Conservation (phyloP, 2,888 invertebrate genomes). For the Acrobasis consociella region DNA sequence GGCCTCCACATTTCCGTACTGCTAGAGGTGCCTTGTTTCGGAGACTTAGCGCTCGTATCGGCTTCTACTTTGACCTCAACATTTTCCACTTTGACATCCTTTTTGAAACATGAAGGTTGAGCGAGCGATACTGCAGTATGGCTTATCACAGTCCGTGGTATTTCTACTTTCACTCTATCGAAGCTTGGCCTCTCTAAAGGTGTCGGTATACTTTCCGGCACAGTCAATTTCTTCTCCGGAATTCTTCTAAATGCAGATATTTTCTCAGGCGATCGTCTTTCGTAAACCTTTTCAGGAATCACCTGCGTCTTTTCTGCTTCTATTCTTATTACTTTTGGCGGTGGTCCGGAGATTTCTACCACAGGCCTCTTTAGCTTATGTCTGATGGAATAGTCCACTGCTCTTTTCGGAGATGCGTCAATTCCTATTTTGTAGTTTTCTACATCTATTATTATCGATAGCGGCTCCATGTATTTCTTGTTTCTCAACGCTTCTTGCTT, state of each 20-base stretch:
- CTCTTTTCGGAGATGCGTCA: slow-evolving; percentile 74
- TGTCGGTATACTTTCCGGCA: slow-evolving; percentile 66
- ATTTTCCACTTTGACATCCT: slow-evolving; percentile 35
- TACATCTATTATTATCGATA: slow-evolving; percentile 76
- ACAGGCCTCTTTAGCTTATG: slow-evolving; percentile 68
- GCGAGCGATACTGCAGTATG: slow-evolving; percentile 72
- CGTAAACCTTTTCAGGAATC: slow-evolving; percentile 37
- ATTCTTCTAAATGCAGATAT: slow-evolving; percentile 57
- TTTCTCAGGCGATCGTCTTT: slow-evolving; percentile 43
- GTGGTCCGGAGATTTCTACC: slow-evolving; percentile 55
- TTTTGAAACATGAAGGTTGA: slow-evolving; percentile 48
- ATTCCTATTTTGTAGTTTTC: slow-evolving; percentile 77
- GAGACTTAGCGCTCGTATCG: slow-evolving; percentile 60
- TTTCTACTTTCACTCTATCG: slow-evolving; percentile 32
- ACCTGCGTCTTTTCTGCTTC: slow-evolving; percentile 46
- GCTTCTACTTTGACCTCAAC: slow-evolving; percentile 46
- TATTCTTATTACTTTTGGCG: slow-evolving; percentile 56
- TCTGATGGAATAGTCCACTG: slow-evolving; percentile 73
- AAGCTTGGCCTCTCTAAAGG: slow-evolving; percentile 43
- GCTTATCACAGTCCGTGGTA: slow-evolving; percentile 66
- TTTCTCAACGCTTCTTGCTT: slow-evolving; percentile 61
- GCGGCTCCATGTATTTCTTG: slow-evolving; percentile 71
- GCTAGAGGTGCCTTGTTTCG: slow-evolving; percentile 60
- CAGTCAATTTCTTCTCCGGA: slow-evolving; percentile 47
- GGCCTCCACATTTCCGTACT: slow-evolving; percentile 74